Evolutionary conservation across 35 echinoderm and acorn worm species (phyloP).

Genomic region (Apostichopus parvimensis): DNA sequence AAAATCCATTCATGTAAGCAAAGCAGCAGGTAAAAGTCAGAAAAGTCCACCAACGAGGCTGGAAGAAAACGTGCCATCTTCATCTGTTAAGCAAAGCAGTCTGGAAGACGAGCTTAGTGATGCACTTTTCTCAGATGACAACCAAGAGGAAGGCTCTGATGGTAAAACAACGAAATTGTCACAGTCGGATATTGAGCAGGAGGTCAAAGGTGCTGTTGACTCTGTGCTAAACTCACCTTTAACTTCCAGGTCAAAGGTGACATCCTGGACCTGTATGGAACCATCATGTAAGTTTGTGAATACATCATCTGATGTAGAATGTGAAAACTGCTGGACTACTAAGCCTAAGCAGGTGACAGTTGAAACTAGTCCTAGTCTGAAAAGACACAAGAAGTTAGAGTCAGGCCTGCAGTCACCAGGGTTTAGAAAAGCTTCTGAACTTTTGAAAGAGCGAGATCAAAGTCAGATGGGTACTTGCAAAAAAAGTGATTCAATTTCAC

Average conservation of each 20-base stretch:
- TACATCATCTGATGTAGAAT: conserved; percentile 7
- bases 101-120: background rate
- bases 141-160: background rate
- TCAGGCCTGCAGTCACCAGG: background rate
- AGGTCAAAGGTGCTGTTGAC: conserved; percentile 5
- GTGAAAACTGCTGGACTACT: conserved; percentile 49
- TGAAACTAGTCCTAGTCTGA: background rate
- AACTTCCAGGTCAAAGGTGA: background rate
- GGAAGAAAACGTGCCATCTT: background rate
- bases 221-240: background rate
- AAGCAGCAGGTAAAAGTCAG: background rate
- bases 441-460: background rate
- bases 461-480: background rate
- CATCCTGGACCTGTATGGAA: conserved; percentile 41
- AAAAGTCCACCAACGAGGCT: background rate
- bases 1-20: too few relatives aligned
- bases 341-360: background rate
- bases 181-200: background rate
- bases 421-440: conserved; percentile 3
- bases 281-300: conserved; percentile 43
- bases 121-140: conserved; percentile 16
- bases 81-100: background rate
- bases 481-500: background rate
- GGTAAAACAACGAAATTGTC: background rate
- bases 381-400: background rate